Base-by-base conservation (phyloP, 2,888 invertebrate genomes). In the Apeira syringaria region DNA sequence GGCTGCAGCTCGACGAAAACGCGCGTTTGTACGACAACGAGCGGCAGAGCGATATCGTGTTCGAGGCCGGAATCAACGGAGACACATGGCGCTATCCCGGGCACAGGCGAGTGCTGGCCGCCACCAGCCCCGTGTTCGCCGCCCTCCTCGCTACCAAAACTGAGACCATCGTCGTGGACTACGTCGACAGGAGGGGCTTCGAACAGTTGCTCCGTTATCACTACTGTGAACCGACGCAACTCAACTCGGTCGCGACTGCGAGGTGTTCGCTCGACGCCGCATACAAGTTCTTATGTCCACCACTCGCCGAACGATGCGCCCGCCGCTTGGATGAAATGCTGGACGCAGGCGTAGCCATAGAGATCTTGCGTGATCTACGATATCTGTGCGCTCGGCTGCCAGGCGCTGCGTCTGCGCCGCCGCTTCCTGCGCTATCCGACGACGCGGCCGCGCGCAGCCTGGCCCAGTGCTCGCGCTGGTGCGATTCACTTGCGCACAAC, bases 231-330 rank as follows among this genome's bases (percentile, higher is more conserved):
- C 90, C 92, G 2, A 91, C 92, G 6, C 82, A 90, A 33, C 87
- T 94, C 30, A 91, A 92, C 54, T 92, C 93, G 0, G 92, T 93
- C 5, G 84, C 84, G 7, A 93, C 93, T 0, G 94, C 95, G 3
- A 86, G 96, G 12, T 91, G 92, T 24, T 92, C 95, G 0, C 91
- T 96, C 13, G 93, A 94, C 52, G 94, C 94, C 1, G 94, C 95
- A 11, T 93, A 95, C 67, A 94, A 94, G 64, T 94, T 95, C 67
- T 85, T 94, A 29, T 94, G 95, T 59, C 91, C 93, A 3, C 93
- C 92, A 10, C 85, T 96, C 34, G 93, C 94, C 1, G 91, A 92
- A 50, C 89, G 92, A 43, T 95, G 95, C 64, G 92, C 94, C 12
- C 84, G 91, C 17, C 93, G 92, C 39, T 87, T 96, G 25, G 93